These are phyloP conservation scores for Sternarchorhynchus goeldii DNA, from an alignment of 2,797 vertebrate genomes.

Conservation along the genomic window DNA sequence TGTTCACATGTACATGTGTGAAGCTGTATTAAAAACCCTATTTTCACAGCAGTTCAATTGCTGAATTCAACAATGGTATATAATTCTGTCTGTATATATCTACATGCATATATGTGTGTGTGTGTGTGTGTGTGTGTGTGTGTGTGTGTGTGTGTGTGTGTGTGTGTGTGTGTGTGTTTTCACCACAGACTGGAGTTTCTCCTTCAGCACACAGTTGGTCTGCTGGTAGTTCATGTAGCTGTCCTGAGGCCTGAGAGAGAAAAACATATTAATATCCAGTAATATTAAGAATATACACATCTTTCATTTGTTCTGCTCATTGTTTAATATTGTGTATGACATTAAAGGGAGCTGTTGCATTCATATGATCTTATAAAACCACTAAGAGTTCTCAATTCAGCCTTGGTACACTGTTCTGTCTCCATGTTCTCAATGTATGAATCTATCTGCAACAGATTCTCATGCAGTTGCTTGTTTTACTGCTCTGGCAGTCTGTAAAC, in stretches of 20 bases:
- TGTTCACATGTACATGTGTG: too few relatives aligned
- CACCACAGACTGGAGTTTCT: slow-evolving; percentile 73
- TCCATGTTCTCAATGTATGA: slow-evolving; percentile 79
- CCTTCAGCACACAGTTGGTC: slow-evolving; percentile 67
- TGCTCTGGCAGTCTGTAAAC: slow-evolving; percentile 70
- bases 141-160: background rate
- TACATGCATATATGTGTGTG: background rate
- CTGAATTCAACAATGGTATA: too few relatives aligned
- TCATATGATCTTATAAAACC: too few relatives aligned
- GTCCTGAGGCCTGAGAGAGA: slow-evolving; percentile 70
- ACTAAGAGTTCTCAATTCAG: slow-evolving; percentile 70
- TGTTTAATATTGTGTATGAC: too few relatives aligned
- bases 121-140: slow-evolving; percentile 10
- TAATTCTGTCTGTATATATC: background rate
- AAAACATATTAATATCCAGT: slow-evolving; percentile 17
- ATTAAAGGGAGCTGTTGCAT: too few relatives aligned
- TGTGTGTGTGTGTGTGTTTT: slow-evolving; percentile 47
- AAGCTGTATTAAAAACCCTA: too few relatives aligned
- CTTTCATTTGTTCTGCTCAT: background rate
- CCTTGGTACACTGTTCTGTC: slow-evolving; percentile 72
- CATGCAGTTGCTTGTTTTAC: slow-evolving; percentile 75
- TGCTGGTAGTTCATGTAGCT: slow-evolving; percentile 70
- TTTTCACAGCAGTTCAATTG: too few relatives aligned
- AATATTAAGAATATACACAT: background rate
- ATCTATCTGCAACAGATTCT: slow-evolving; percentile 75